Percentiles rank a stretch among this genome's conserved stretches.
phyloP scores from a whole-genome alignment of 1,140 invertebrate genomes.

The Myzus persicae region DNA sequence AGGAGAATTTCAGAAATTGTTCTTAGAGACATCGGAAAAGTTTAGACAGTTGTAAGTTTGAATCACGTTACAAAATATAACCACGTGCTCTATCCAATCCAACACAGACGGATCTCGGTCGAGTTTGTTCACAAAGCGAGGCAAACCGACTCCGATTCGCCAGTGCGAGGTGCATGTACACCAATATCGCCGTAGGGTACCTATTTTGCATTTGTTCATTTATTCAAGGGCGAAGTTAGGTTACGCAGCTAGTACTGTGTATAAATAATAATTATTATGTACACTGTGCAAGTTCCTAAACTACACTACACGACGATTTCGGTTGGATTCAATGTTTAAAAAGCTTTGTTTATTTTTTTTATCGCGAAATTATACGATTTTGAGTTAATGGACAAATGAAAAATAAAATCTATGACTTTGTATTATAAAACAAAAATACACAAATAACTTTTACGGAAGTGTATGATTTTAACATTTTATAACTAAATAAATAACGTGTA shows the following conservation, averaged over 20 bases:
- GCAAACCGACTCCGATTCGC: not conserved
- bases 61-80: not conserved
- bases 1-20: not conserved
- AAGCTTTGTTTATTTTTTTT: not conserved
- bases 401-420: not conserved
- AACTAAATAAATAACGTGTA: not conserved
- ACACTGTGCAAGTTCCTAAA: too few species aligned
- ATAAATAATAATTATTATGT: not conserved
- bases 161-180: not conserved
- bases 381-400: not conserved
- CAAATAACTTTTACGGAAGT: not conserved
- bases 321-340: not conserved
- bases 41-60: not conserved
- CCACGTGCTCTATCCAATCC: not conserved
- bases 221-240: not conserved
- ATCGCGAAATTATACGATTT: not conserved
- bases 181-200: not conserved
- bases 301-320: not conserved
- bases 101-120: not conserved
- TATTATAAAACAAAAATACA: not conserved
- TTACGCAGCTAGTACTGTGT: not conserved
- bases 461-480: not conserved
- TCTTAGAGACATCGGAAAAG: not conserved
- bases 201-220: not conserved
- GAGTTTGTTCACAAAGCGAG: not conserved